These are phyloP conservation scores for Eupeodes luniger DNA, from an alignment of 2,888 invertebrate species.

Conservation along the genomic window DNA sequence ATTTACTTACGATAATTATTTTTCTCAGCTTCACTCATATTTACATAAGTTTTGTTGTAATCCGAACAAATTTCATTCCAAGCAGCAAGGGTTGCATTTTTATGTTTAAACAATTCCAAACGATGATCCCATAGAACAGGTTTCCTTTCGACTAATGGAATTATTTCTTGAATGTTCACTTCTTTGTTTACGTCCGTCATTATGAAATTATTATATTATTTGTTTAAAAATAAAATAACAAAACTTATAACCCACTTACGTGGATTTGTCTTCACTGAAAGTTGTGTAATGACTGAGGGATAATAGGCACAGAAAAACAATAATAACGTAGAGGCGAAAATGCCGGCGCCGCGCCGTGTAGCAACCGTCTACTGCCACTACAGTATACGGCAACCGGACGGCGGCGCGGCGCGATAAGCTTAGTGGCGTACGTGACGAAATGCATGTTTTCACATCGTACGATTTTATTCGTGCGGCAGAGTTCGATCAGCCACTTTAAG, in stretches of 20 bases:
- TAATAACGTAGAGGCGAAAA: too few species aligned
- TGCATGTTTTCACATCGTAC: too few species aligned
- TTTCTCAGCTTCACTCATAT: background rate
- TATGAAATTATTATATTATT: background rate
- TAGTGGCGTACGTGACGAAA: too few species aligned
- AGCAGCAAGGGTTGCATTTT: slow-evolving; percentile 5
- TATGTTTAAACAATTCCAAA: slow-evolving; percentile 1
- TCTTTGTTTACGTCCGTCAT: background rate
- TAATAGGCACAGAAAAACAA: too few species aligned
- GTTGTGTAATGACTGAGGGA: background rate
- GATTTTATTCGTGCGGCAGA: too few species aligned
- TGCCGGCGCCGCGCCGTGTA: too few species aligned
- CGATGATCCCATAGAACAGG: slow-evolving; percentile 18
- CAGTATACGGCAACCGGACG: too few species aligned
- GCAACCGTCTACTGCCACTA: too few species aligned
- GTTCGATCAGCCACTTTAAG: too few species aligned
- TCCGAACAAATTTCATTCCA: slow-evolving; percentile 16
- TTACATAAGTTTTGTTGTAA: background rate
- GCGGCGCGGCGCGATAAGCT: too few species aligned
- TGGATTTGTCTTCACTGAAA: background rate
- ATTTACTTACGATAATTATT: slow-evolving; percentile 6
- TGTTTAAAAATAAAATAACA: background rate
- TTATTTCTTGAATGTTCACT: slow-evolving; percentile 2
- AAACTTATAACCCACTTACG: too few species aligned
- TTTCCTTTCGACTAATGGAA: slow-evolving; percentile 16